phyloP scores from a whole-genome alignment of 2,797 vertebrate genomes.

The Ibycter americanus region DNA sequence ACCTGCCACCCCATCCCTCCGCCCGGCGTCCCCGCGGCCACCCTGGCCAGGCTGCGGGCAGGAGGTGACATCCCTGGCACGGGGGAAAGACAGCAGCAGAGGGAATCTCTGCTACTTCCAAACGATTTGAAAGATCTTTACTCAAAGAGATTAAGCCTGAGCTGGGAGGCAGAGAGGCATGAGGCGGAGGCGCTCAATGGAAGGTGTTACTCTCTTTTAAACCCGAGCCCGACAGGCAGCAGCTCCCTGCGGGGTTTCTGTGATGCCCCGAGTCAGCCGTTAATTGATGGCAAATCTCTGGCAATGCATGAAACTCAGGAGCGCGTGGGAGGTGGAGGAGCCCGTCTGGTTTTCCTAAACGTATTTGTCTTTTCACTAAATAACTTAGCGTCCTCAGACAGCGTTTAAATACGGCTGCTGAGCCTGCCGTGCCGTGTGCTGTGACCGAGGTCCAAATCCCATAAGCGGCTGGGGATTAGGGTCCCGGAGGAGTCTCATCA shows the following conservation, averaged over 20 bases:
- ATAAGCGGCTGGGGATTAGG: fast-evolving
- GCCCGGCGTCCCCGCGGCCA: fast-evolving
- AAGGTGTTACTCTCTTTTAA: fast-evolving
- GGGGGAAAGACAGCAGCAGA: too few relatives aligned
- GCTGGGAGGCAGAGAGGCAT: fast-evolving
- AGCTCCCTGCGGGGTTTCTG: background rate
- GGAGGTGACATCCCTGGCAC: fast-evolving
- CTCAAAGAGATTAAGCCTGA: fast-evolving
- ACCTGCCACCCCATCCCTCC: background rate
- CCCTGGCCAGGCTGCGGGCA: background rate
- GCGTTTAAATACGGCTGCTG: fast-evolving
- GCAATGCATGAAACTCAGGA: fast-evolving
- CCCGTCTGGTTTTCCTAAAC: fast-evolving
- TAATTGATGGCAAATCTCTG: background rate
- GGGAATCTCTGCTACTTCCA: background rate
- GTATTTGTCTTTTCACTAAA: background rate
- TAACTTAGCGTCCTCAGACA: background rate
- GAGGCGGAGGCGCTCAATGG: fast-evolving
- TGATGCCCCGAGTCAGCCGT: background rate
- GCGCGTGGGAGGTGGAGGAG: background rate
- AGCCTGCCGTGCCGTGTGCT: fast-evolving
- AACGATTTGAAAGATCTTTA: fast-evolving
- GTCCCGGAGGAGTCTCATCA: background rate
- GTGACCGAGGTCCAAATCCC: background rate
- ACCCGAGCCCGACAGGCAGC: fast-evolving